Evolutionary conservation across 2,797 vertebrate species (phyloP), one percentile per base, ranked within the genome.

Genomic region (Coregonus suidteri): DNA sequence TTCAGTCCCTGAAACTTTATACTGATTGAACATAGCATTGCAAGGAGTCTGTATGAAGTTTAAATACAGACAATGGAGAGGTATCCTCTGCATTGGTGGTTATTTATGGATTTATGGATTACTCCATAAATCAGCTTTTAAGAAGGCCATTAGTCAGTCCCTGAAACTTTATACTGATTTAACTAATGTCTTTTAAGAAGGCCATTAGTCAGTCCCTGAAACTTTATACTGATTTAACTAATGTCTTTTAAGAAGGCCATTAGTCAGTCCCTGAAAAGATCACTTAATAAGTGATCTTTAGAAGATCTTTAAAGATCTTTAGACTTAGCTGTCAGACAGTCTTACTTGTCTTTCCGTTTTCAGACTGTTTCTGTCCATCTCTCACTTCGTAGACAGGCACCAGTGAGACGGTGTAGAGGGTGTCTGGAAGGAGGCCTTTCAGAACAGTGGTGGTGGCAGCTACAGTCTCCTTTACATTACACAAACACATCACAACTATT

Each of bases 311-410:
- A 37, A 73, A 52, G 73, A 67, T 71, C 73, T 73, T 30, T 34
- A 20, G 15, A 6, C 14, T 20, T 11, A 11, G 30, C 5, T 67
- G 15, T 20, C 47, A 54, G 18, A 74, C 31, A 13, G 47, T 47
- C 97, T 94, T 94, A 99, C 98, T 98, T 53, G 98, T 99, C 85
- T 94, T 96, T 85, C 97, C 98, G 67, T 94, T 93, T 51, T 95
- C 96, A 0, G 95, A 93, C 98, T 93, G 75, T 96, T 92, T 37
- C 87, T 93, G 35, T 94, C 96, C 83, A 1, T 95, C 93, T 0
- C 94, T 95, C 0, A 89, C 93, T 0, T 93, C 79, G 0, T 96
- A 97, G 1, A 94, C 62, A 0, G 97, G 96, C 0, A 92, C 95
- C 69, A 99, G 96, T 0, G 91, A 94, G 84, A 99, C 92, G 1